A percentile compares a stretch with the other conserved stretches of the same genome.
These are phyloP conservation scores for Ceriagrion tenellum DNA, from an alignment of 2,888 invertebrate species.

Conservation along the genomic window DNA sequence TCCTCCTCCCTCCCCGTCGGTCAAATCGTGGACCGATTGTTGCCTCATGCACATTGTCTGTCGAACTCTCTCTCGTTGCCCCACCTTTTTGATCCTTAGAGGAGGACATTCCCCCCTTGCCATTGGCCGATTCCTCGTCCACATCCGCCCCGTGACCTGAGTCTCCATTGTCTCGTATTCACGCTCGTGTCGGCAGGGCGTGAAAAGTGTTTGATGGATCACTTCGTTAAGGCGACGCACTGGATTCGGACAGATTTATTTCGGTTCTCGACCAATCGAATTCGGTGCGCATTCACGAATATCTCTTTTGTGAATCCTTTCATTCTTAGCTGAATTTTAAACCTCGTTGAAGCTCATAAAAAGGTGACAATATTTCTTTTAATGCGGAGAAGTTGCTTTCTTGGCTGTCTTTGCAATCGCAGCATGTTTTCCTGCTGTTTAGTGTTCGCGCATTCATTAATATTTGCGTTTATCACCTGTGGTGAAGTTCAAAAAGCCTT, in stretches of 20 bases:
- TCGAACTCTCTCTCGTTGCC: not conserved
- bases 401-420: too few species aligned
- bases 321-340: not conserved
- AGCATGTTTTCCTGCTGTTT: too few species aligned
- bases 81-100: not conserved
- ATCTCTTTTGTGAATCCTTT: not conserved
- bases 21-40: slow-evolving; percentile 8
- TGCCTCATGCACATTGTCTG: slow-evolving; percentile 5
- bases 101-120: not conserved
- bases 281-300: too few species aligned
- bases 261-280: not conserved
- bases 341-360: too few species aligned
- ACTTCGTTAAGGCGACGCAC: not conserved
- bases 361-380: too few species aligned
- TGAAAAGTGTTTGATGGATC: not conserved
- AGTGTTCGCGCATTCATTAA: too few species aligned
- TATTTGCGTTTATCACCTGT: too few species aligned
- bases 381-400: too few species aligned
- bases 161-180: not conserved
- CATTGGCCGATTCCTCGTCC: not conserved
- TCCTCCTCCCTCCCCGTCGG: not conserved
- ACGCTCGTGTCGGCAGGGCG: not conserved
- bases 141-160: too few species aligned
- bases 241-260: not conserved
- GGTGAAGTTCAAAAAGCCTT: too few species aligned